phyloP scores from a whole-genome alignment of 2,113 vertebrate genomes.

The Sminthopsis crassicaudata region DNA sequence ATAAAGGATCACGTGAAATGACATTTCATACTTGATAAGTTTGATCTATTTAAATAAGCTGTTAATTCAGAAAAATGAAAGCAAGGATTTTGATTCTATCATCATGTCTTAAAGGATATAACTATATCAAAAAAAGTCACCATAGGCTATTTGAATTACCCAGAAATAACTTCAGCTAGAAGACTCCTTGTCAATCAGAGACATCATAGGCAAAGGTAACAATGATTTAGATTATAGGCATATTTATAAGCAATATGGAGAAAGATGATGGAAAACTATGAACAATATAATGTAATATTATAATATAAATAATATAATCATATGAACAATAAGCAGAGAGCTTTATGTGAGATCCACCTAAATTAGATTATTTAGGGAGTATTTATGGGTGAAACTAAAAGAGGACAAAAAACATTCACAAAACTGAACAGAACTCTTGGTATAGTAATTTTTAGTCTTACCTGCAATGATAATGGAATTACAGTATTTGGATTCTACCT shows the following conservation, averaged over 20 bases:
- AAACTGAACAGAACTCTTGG: neutral
- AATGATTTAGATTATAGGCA: neutral
- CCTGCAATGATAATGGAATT: neutral
- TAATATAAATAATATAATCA: too few species aligned
- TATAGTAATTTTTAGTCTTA: neutral
- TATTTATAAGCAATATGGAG: neutral
- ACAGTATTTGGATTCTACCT: neutral
- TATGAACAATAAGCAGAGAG: neutral
- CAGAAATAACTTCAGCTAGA: neutral
- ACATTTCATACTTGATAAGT: neutral
- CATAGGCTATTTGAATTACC: neutral
- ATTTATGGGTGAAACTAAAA: neutral
- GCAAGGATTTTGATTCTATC: neutral
- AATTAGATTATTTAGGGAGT: neutral
- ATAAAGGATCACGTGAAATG: neutral
- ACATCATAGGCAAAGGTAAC: neutral
- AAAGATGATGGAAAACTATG: neutral
- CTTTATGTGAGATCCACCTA: neutral
- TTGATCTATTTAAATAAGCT: neutral
- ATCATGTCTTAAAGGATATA: neutral
- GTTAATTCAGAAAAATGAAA: neutral
- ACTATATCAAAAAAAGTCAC: neutral
- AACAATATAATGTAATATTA: neutral
- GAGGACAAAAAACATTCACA: neutral
- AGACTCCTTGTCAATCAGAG: neutral